A percentile compares a stretch with the other conserved stretches of the same genome.
Evolutionary conservation across 1,140 invertebrate species (phyloP).

Genomic region (Trigoniulus corallinus): DNA sequence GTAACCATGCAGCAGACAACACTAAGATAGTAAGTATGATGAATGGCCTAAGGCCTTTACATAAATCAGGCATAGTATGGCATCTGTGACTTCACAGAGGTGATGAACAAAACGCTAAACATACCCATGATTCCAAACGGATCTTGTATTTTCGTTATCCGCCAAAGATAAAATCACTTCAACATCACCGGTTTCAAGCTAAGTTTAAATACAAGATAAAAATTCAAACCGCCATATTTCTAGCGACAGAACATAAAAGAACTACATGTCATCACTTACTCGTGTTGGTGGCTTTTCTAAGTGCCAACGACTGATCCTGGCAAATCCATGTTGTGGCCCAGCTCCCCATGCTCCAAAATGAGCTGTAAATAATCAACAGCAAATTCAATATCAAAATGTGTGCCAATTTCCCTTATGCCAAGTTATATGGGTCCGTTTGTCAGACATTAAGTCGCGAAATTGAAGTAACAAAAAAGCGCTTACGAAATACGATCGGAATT

Average conservation of each 20-base stretch:
- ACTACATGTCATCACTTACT: slow-evolving; percentile 9
- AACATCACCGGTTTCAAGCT: slow-evolving; percentile 66
- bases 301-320: slow-evolving; percentile 73
- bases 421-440: too few relatives aligned
- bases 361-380: slow-evolving; percentile 42
- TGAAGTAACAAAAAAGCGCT: slow-evolving; percentile 32
- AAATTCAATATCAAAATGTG: slow-evolving; percentile 4
- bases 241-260: not conserved
- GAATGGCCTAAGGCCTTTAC: too few relatives aligned
- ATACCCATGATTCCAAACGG: slow-evolving; percentile 85
- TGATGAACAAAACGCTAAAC: too few relatives aligned
- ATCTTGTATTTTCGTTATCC: slow-evolving; percentile 79
- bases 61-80: too few relatives aligned
- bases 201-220: not conserved
- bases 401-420: slow-evolving; percentile 3
- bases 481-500: slow-evolving; percentile 91
- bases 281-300: slow-evolving; percentile 71
- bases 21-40: too few relatives aligned
- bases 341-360: slow-evolving; percentile 86
- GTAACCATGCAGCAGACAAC: too few relatives aligned
- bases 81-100: too few relatives aligned
- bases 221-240: not conserved
- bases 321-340: slow-evolving; percentile 80
- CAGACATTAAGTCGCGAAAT: too few relatives aligned
- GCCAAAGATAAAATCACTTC: slow-evolving; percentile 78